A percentile compares a stretch with the other conserved stretches of the same genome.
Evolutionary conservation across 2,888 invertebrate genomes (phyloP).

Genomic region (Melikaiella ostensackeni): DNA sequence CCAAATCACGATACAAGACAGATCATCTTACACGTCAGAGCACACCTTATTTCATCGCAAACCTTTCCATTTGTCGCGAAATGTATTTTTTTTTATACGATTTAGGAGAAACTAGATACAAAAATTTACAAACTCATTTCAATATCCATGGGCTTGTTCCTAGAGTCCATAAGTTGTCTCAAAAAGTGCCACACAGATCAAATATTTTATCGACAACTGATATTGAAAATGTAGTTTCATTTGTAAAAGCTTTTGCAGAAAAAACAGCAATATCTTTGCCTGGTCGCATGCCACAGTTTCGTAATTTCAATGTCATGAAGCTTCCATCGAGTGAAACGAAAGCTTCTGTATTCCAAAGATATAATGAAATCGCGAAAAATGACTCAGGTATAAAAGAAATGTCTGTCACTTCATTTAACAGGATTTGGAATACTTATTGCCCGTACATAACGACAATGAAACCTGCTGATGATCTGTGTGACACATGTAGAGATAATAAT

Average conservation of each 20-base stretch:
- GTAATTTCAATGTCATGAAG: not conserved
- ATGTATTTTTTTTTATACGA: slow-evolving; percentile 34
- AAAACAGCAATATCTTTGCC: slow-evolving; percentile 11
- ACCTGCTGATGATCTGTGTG: slow-evolving; percentile 16
- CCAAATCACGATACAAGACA: not conserved
- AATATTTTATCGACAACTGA: not conserved
- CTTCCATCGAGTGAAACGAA: too few species aligned
- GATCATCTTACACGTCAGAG: not conserved
- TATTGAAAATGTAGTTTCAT: not conserved
- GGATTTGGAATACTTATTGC: slow-evolving; percentile 12
- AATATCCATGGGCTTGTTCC: not conserved
- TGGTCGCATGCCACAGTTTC: slow-evolving; percentile 25
- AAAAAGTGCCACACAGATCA: not conserved
- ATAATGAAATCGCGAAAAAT: too few species aligned
- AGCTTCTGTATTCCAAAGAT: too few species aligned
- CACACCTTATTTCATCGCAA: not conserved
- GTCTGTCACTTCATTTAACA: not conserved
- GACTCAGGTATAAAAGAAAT: not conserved
- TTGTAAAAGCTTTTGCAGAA: not conserved
- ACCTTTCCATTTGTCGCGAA: slow-evolving; percentile 1
- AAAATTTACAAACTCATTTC: not conserved
- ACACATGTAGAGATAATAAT: slow-evolving; percentile 12
- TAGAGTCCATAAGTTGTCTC: not conserved
- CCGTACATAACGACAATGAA: slow-evolving; percentile 32
- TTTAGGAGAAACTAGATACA: slow-evolving; percentile 17